These are phyloP conservation scores for Euphysa ruthae DNA, from an alignment of 30 jellyfish, hydroid and myxozoan genomes.

Conservation along the genomic window DNA sequence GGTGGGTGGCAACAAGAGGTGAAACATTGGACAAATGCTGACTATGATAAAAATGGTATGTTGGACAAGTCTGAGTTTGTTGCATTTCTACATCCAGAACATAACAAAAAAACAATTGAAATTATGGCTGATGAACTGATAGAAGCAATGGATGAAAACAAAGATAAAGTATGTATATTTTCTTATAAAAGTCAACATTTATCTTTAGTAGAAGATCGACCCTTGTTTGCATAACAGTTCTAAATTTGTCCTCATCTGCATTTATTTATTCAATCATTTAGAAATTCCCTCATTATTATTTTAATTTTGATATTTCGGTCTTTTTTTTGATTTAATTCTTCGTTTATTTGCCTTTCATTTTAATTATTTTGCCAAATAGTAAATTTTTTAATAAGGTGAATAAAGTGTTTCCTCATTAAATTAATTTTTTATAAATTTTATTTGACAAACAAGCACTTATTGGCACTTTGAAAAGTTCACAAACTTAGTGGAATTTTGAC, in stretches of 20 bases:
- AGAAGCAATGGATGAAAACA: constrained; percentile 55
- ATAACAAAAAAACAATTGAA: constrained; percentile 50
- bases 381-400: background rate
- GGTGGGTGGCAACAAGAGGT: constrained; percentile 69
- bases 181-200: no score
- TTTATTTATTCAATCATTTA: background rate
- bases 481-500: no score
- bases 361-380: background rate
- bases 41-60: constrained; percentile 37
- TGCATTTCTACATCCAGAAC: constrained; percentile 89
- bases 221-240: background rate
- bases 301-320: no score
- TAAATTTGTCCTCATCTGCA: background rate
- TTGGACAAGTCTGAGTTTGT: constrained; percentile 54
- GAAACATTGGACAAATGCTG: constrained; percentile 84
- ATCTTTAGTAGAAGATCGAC: background rate
- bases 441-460: no score
- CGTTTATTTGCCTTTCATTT: no score
- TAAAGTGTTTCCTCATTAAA: background rate
- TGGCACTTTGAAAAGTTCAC: no score
- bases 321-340: no score
- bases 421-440: no score
- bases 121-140: constrained; percentile 77
- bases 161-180: constrained; percentile 43
- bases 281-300: no score